These are phyloP conservation scores for Pelochelys cantorii DNA, from an alignment of 2,797 vertebrate genomes.

Conservation along the genomic window DNA sequence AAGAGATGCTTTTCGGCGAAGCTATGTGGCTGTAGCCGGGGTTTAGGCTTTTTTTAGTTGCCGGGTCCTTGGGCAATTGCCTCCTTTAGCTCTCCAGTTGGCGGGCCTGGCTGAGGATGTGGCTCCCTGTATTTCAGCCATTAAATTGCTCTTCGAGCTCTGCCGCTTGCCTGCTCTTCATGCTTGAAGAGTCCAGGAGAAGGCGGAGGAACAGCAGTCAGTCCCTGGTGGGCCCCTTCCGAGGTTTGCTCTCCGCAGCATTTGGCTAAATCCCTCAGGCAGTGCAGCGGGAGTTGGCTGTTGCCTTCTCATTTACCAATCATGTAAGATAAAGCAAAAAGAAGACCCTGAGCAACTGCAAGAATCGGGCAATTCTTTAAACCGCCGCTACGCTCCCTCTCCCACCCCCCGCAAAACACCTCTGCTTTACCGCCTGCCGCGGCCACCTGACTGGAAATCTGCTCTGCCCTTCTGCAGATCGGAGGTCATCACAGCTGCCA, in stretches of 20 bases:
- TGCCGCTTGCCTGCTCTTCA: not conserved
- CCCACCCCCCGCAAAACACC: not conserved
- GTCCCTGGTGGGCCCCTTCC: not conserved
- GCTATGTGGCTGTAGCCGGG: too few species aligned
- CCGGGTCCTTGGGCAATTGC: too few species aligned
- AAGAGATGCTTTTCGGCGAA: too few species aligned
- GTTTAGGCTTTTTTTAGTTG: too few species aligned
- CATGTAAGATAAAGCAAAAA: not conserved
- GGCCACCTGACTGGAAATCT: not conserved
- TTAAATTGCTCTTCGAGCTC: not conserved
- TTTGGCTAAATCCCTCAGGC: not conserved
- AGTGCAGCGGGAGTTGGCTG: not conserved
- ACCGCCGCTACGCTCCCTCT: not conserved
- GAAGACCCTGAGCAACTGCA: not conserved
- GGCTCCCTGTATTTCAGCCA: rapidly evolving
- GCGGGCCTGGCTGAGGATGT: not conserved
- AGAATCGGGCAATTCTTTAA: not conserved
- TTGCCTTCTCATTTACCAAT: not conserved
- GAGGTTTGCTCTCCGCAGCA: not conserved
- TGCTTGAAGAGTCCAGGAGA: not conserved
- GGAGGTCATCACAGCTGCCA: conserved; percentile 45
- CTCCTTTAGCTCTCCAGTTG: too few species aligned
- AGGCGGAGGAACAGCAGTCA: not conserved
- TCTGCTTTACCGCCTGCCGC: not conserved
- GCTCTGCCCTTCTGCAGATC: conserved; percentile 34